These are phyloP conservation scores for Benthosema pterotum DNA, from an alignment of 2,797 vertebrate species.

Conservation along the genomic window DNA sequence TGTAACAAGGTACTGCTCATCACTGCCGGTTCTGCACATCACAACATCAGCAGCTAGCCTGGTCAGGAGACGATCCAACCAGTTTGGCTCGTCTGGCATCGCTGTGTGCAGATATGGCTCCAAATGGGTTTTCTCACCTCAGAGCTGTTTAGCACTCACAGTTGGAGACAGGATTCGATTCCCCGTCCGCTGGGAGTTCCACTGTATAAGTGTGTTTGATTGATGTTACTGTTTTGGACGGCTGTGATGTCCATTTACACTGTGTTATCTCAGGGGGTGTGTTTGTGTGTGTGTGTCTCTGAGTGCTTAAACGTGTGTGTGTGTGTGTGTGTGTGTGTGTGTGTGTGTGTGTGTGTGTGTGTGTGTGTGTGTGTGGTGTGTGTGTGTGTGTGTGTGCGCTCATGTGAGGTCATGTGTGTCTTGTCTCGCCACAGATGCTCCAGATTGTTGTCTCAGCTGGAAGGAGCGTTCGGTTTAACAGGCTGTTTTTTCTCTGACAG, in stretches of 20 bases:
- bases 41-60: conserved; percentile 30
- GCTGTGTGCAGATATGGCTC: conserved; percentile 49
- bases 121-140: conserved; percentile 64
- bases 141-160: conserved; percentile 72
- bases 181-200: conserved; percentile 58
- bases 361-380: conserved; percentile 1
- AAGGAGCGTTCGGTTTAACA: conserved; percentile 60
- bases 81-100: conserved; percentile 41
- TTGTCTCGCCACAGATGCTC: conserved; percentile 49
- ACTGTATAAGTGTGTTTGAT: conserved; percentile 64
- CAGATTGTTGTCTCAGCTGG: conserved; percentile 70
- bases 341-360: conserved; percentile 17
- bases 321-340: neutral
- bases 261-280: conserved; percentile 43
- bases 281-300: conserved; percentile 39
- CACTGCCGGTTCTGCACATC: too few relatives aligned
- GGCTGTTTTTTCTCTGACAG: conserved; percentile 53
- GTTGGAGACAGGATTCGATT: conserved; percentile 73
- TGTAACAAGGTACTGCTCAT: too few relatives aligned
- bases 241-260: conserved; percentile 71
- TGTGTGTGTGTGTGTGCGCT: conserved; percentile 26
- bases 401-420: conserved; percentile 13
- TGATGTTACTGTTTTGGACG: conserved; percentile 71
- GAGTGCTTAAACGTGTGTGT: conserved; percentile 23
- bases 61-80: conserved; percentile 36